Evolutionary conservation across 2,797 vertebrate species (phyloP).

Genomic region (Odontamblyopus rebecca): DNA sequence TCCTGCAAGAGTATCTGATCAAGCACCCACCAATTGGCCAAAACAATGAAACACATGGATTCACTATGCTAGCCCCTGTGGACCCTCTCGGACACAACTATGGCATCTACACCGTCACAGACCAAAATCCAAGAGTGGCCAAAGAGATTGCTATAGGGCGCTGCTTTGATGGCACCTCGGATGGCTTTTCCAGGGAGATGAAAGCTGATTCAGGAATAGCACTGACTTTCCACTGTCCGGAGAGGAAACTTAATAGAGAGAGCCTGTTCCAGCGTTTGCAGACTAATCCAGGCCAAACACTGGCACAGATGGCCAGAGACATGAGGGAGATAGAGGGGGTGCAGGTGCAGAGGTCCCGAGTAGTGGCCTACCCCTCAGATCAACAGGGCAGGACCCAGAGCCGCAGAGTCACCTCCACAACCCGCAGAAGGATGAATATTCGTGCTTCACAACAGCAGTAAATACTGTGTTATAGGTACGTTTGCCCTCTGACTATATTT

Average conservation of each 20-base stretch:
- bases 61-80: constrained; percentile 91
- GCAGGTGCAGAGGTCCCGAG: constrained; percentile 74
- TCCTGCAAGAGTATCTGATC: constrained; percentile 88
- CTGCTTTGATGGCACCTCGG: constrained; percentile 95
- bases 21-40: constrained; percentile 85
- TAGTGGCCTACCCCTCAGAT: constrained; percentile 81
- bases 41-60: constrained; percentile 80
- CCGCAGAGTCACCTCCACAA: constrained; percentile 65
- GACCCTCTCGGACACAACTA: constrained; percentile 98
- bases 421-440: constrained; percentile 66
- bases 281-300: constrained; percentile 81
- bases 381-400: constrained; percentile 67
- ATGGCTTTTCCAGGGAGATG: constrained; percentile 96
- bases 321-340: constrained; percentile 81
- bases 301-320: constrained; percentile 87
- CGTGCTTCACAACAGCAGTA: constrained; percentile 71
- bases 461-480: constrained; percentile 48
- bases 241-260: constrained; percentile 80
- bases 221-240: constrained; percentile 89
- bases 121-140: constrained; percentile 92
- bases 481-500: constrained; percentile 11
- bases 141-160: constrained; percentile 98
- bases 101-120: constrained; percentile 96
- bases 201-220: constrained; percentile 85
- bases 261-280: constrained; percentile 94